Conservation (phyloP, 1,140 invertebrate genomes). For the Hermetia illucens region DNA sequence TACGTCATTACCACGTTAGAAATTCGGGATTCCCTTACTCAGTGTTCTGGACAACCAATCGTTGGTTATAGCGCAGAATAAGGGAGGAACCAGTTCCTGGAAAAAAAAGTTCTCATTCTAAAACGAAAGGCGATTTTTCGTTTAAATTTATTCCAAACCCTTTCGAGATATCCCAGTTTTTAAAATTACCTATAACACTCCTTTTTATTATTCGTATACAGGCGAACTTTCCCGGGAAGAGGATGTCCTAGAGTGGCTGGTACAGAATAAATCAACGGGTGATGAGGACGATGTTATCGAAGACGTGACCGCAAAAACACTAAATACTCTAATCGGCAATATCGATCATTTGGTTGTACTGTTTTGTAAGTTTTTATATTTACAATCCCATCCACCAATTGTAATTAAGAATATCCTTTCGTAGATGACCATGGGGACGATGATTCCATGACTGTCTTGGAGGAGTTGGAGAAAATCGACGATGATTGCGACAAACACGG, state of each 20-base stretch:
- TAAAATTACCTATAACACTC: no score
- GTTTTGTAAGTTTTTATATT: conserved; percentile 60
- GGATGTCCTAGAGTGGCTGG: conserved; percentile 85
- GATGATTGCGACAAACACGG: conserved; percentile 84
- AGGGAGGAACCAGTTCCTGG: no score
- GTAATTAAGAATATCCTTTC: conserved; percentile 9
- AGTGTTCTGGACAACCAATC: no score
- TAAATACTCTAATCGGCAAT: conserved; percentile 76
- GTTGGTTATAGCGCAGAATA: no score
- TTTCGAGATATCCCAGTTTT: no score
- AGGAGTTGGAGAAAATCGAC: conserved; percentile 81
- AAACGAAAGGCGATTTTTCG: no score
- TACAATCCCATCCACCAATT: conserved; percentile 1
- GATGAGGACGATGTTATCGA: conserved; percentile 89
- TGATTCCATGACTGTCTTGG: conserved; percentile 67
- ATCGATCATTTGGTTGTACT: conserved; percentile 84
- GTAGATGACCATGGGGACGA: conserved; percentile 73
- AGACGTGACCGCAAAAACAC: conserved; percentile 76
- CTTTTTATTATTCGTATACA: no score
- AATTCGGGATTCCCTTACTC: no score
- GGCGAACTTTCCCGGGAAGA: conserved; percentile 82
- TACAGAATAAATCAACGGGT: conserved; percentile 81
- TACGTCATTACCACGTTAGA: no score
- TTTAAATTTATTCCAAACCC: no score
- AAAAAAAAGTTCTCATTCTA: no score